These are phyloP conservation scores for Pseudomugil gertrudae DNA, from an alignment of 2,797 vertebrate genomes.

Conservation along the genomic window DNA sequence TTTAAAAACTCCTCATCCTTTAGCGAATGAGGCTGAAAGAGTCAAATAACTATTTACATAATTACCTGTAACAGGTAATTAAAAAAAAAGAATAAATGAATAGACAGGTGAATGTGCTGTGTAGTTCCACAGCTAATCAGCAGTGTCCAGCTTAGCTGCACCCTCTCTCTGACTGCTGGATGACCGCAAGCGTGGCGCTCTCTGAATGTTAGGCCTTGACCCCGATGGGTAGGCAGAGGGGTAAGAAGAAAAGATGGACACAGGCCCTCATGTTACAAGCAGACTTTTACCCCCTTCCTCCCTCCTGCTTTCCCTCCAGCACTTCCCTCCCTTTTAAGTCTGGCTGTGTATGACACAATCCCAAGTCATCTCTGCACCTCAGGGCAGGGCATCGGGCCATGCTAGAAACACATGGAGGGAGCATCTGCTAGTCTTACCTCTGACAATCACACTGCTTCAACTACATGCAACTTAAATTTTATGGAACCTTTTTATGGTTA, in stretches of 20 bases:
- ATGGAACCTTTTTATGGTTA: neutral
- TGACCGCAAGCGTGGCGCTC: slow-evolving; percentile 89
- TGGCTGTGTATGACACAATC: slow-evolving; percentile 65
- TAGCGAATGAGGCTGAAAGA: no score
- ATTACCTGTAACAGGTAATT: slow-evolving; percentile 22
- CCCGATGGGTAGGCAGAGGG: slow-evolving; percentile 43
- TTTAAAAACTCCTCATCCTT: no score
- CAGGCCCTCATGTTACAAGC: slow-evolving; percentile 91
- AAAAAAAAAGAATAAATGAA: slow-evolving; percentile 28
- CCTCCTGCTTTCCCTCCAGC: slow-evolving; percentile 31
- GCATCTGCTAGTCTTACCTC: neutral
- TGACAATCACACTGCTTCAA: slow-evolving; percentile 9
- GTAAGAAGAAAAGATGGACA: slow-evolving; percentile 85
- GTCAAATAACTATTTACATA: neutral
- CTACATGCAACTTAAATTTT: neutral
- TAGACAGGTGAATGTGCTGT: slow-evolving; percentile 10
- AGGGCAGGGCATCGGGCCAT: slow-evolving; percentile 45
- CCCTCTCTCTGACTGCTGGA: slow-evolving; percentile 83
- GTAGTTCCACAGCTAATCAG: slow-evolving; percentile 20
- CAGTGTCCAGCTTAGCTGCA: slow-evolving; percentile 13
- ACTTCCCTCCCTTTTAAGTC: slow-evolving; percentile 67
- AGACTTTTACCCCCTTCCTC: slow-evolving; percentile 36
- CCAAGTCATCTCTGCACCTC: slow-evolving; percentile 67
- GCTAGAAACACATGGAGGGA: slow-evolving; percentile 24
- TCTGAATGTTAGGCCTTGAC: slow-evolving; percentile 91